These are phyloP conservation scores for Dione vanillae DNA, from an alignment of 2,888 invertebrate genomes.

Conservation along the genomic window DNA sequence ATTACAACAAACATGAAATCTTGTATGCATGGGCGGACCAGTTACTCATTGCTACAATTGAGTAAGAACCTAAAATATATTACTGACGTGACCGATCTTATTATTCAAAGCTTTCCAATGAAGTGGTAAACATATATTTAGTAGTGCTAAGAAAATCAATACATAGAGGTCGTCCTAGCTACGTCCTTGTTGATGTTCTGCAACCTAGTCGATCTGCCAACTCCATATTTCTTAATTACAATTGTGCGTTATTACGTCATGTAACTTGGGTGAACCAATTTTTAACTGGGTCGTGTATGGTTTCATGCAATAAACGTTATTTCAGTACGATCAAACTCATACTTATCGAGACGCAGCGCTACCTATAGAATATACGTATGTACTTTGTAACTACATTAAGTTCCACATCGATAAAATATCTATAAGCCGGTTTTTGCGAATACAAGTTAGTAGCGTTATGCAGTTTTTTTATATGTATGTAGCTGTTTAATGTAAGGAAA, in stretches of 20 bases:
- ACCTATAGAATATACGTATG: constrained; percentile 1
- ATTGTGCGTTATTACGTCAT: constrained; percentile 63
- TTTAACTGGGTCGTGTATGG: constrained; percentile 75
- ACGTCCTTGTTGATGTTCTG: constrained; percentile 41
- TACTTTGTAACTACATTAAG: constrained; percentile 16
- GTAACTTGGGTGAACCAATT: constrained; percentile 54
- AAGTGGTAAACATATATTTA: constrained; percentile 1
- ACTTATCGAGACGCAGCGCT: constrained; percentile 25
- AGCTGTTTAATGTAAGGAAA: background rate
- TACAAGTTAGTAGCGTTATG: constrained; percentile 32
- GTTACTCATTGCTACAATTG: constrained; percentile 57
- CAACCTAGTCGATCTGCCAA: constrained; percentile 53
- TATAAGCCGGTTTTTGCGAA: constrained; percentile 64
- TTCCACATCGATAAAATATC: constrained; percentile 62
- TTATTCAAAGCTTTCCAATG: constrained; percentile 10
- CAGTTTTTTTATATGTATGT: constrained; percentile 9
- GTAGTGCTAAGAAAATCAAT: constrained; percentile 37
- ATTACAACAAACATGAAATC: constrained; percentile 48
- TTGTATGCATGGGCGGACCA: constrained; percentile 69
- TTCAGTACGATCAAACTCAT: constrained; percentile 55
- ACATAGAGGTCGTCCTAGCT: constrained; percentile 41
- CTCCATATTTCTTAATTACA: constrained; percentile 56
- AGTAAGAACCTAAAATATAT: constrained; percentile 66
- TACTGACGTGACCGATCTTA: constrained; percentile 53
- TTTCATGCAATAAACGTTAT: constrained; percentile 66